A percentile compares a stretch with the other conserved stretches of the same genome.
These are phyloP conservation scores for Adela reaumurella DNA, from an alignment of 2,888 invertebrate species.

Conservation along the genomic window DNA sequence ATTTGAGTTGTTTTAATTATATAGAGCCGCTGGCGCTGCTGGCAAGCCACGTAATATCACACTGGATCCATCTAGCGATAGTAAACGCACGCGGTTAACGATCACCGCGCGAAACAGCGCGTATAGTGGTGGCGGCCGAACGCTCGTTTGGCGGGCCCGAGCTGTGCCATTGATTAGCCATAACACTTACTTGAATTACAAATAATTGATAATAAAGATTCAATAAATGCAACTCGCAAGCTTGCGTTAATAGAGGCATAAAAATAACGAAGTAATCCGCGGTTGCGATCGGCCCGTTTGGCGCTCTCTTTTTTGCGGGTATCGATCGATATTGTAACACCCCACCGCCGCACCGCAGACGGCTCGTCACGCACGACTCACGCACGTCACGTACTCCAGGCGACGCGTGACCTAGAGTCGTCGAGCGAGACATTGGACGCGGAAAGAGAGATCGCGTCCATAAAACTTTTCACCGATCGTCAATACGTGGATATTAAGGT, in stretches of 20 bases:
- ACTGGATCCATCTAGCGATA: too few species aligned
- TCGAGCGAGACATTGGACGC: not conserved
- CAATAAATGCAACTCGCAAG: constrained; percentile 11
- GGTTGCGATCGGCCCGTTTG: not conserved
- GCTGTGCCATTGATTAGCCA: constrained; percentile 6
- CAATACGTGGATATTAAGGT: constrained; percentile 5
- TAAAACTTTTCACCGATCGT: too few species aligned
- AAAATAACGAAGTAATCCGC: constrained; percentile 9
- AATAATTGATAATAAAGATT: constrained; percentile 14
- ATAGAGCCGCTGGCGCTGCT: constrained; percentile 11
- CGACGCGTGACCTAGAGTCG: not conserved
- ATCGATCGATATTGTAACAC: not conserved
- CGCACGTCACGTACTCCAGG: not conserved
- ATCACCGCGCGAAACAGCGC: too few species aligned
- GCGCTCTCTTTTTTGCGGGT: too few species aligned
- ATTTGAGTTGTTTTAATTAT: constrained; percentile 53
- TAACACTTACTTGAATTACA: constrained; percentile 10
- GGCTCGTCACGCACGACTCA: not conserved
- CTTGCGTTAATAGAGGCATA: constrained; percentile 12
- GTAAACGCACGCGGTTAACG: too few species aligned
- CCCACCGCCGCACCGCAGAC: not conserved
- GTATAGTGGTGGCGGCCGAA: not conserved
- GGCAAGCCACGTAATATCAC: constrained; percentile 25
- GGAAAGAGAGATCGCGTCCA: too few species aligned
- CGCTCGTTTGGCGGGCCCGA: not conserved